A percentile compares a stretch with the other conserved stretches of the same genome.
phyloP scores from a whole-genome alignment of 2,888 invertebrate genomes.

The Drosophila hawaiiensis region DNA sequence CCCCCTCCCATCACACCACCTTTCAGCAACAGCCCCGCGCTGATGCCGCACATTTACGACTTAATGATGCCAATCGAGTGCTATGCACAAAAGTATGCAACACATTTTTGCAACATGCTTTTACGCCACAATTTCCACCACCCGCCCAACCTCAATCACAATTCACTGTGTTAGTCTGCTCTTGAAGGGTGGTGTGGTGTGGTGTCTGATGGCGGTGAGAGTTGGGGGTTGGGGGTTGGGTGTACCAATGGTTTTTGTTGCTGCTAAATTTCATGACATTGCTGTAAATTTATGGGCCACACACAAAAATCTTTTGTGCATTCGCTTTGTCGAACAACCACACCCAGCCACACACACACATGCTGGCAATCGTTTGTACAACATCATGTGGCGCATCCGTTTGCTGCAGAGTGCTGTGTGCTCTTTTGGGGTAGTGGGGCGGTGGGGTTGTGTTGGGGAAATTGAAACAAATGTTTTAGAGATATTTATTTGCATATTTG shows the following conservation, averaged over 20 bases:
- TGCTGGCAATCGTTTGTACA: constrained; percentile 61
- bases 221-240: constrained; percentile 1
- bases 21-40: background rate
- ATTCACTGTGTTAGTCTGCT: background rate
- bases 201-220: constrained; percentile 4
- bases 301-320: constrained; percentile 68
- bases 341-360: constrained; percentile 8
- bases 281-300: constrained; percentile 71
- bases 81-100: constrained; percentile 71
- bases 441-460: constrained; percentile 32
- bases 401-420: constrained; percentile 1
- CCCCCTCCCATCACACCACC: background rate
- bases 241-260: background rate
- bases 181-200: background rate
- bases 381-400: constrained; percentile 61
- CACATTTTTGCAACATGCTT: constrained; percentile 60
- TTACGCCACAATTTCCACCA: constrained; percentile 13
- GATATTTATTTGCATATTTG: constrained; percentile 78
- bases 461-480: constrained; percentile 78
- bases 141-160: constrained; percentile 18
- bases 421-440: background rate
- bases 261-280: constrained; percentile 68
- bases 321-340: constrained; percentile 35
- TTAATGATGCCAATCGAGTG: constrained; percentile 76
- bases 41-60: constrained; percentile 65